A percentile compares a stretch with the other conserved stretches of the same genome.
Conservation (phyloP, 1,140 invertebrate species). For the Drosophila bipectinata region DNA sequence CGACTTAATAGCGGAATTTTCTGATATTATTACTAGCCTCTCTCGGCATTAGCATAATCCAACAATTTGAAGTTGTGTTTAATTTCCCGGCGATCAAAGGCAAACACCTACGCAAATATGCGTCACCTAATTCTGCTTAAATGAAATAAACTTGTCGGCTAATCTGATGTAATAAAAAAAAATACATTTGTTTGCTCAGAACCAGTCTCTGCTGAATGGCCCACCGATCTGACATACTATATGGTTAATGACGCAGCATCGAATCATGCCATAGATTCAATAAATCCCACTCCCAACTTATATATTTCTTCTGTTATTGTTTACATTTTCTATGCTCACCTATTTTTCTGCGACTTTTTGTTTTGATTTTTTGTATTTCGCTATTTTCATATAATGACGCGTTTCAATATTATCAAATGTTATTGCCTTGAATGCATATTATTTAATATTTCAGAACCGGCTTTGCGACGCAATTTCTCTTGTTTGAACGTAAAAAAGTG, state of each 20-base stretch:
- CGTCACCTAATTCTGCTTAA: conserved; percentile 13
- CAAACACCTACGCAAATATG: conserved; percentile 43
- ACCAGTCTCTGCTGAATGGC: conserved; percentile 19
- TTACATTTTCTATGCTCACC: conserved; percentile 41
- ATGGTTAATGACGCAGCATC: conserved; percentile 24
- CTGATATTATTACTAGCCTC: conserved; percentile 5
- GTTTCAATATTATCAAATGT: conserved; percentile 38
- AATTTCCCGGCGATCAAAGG: conserved; percentile 17
- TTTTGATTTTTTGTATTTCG: conserved; percentile 24
- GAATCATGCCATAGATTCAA: conserved; percentile 1
- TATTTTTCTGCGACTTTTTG: conserved; percentile 23
- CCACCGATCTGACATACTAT: conserved; percentile 1
- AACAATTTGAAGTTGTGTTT: conserved; percentile 4
- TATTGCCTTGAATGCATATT: conserved; percentile 17
- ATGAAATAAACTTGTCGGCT: background rate
- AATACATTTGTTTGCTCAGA: conserved; percentile 34
- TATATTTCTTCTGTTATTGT: conserved; percentile 40
- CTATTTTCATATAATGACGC: conserved; percentile 53
- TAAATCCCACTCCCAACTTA: conserved; percentile 13
- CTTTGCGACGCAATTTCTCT: conserved; percentile 40
- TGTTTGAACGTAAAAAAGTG: conserved; percentile 19
- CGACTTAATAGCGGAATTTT: conserved; percentile 19
- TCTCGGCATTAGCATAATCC: conserved; percentile 38
- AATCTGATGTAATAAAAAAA: conserved; percentile 44
- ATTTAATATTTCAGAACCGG: conserved; percentile 34